A percentile compares a stretch with the other conserved stretches of the same genome.
Conservation (phyloP, 2,888 invertebrate species). For the Drosophila cracens region DNA sequence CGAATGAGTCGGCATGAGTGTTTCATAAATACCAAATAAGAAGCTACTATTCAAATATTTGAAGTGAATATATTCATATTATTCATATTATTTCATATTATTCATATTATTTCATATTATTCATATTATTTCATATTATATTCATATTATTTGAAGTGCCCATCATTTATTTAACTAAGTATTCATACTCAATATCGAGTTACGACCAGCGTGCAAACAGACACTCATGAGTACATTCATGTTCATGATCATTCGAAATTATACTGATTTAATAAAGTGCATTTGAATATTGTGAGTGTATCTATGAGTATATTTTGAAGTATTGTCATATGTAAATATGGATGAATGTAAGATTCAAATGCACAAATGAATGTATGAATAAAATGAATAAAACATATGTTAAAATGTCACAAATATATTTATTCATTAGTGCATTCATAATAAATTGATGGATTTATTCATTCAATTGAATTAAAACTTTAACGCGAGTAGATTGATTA, state of each 20-base stretch:
- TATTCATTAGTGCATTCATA: neutral
- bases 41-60: neutral
- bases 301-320: neutral
- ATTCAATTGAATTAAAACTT: neutral
- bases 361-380: neutral
- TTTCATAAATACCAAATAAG: neutral
- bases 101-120: neutral
- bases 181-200: neutral
- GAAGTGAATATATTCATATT: neutral
- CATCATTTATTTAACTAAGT: neutral
- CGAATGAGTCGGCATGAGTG: conserved; percentile 10
- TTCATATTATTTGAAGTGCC: neutral
- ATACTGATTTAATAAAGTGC: neutral
- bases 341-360: neutral
- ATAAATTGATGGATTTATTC: neutral
- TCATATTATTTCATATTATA: too few relatives aligned
- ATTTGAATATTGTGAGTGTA: neutral
- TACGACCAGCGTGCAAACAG: too few relatives aligned
- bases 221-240: neutral
- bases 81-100: neutral
- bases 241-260: neutral
- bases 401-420: neutral
- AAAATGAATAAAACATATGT: neutral
- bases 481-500: neutral
- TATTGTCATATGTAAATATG: neutral